A percentile compares a stretch with the other conserved stretches of the same genome.
Evolutionary conservation across 2,888 invertebrate species (phyloP).

Genomic region (Adelphocoris suturalis): DNA sequence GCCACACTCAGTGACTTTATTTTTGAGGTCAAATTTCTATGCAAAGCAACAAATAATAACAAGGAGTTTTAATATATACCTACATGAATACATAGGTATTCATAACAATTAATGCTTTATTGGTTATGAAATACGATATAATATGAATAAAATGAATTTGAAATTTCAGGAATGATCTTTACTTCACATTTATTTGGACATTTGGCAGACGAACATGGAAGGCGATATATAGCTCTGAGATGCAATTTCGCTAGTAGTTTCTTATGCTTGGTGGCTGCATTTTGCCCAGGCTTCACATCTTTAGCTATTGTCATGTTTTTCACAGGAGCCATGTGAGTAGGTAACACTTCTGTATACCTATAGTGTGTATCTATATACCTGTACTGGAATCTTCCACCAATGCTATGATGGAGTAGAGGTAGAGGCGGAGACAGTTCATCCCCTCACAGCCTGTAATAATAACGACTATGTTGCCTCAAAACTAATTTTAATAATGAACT

Average conservation of each 20-base stretch:
- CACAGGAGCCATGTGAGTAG: slow-evolving; percentile 45
- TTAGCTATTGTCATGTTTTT: slow-evolving; percentile 8
- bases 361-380: too few species aligned
- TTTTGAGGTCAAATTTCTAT: too few species aligned
- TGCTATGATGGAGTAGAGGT: too few species aligned
- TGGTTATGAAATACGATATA: too few species aligned
- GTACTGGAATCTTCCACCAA: too few species aligned
- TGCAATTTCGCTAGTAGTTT: slow-evolving; percentile 45
- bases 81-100: too few species aligned
- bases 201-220: slow-evolving; percentile 53
- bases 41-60: too few species aligned
- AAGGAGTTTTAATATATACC: too few species aligned
- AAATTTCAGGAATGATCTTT: slow-evolving; percentile 54
- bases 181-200: slow-evolving; percentile 56
- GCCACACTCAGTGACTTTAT: too few species aligned
- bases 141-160: too few species aligned
- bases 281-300: slow-evolving; percentile 19
- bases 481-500: not conserved
- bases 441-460: not conserved
- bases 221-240: slow-evolving; percentile 21
- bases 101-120: too few species aligned
- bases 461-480: not conserved
- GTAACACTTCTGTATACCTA: not conserved
- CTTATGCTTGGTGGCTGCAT: slow-evolving; percentile 39
- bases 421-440: too few species aligned